Conservation (phyloP, 2,888 invertebrate species). For the Spodoptera littoralis region DNA sequence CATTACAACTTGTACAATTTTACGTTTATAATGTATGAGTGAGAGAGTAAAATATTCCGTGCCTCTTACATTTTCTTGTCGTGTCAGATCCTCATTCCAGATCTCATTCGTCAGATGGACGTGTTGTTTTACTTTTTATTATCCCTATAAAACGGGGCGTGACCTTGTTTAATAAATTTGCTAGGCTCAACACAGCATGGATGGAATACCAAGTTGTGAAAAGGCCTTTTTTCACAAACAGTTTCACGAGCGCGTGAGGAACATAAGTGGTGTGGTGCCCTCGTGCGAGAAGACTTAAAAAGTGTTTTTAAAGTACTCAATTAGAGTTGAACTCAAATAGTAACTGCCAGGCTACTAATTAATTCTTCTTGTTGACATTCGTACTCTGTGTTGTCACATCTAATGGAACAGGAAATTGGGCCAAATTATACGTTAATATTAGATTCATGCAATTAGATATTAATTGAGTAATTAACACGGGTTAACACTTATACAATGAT, state of each 20-base stretch:
- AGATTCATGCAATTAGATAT: too few relatives aligned
- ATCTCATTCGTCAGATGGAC: conserved; percentile 82
- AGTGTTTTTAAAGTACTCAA: neutral
- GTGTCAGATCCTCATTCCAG: conserved; percentile 73
- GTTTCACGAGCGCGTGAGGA: conserved; percentile 10
- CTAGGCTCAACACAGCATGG: conserved; percentile 59
- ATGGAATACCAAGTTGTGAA: conserved; percentile 73
- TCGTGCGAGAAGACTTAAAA: too few relatives aligned
- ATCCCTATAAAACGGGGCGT: conserved; percentile 78
- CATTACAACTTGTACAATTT: conserved; percentile 52
- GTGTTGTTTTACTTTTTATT: conserved; percentile 84
- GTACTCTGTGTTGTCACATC: neutral
- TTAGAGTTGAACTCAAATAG: neutral
- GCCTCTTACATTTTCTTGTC: conserved; percentile 57
- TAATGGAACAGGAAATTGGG: neutral
- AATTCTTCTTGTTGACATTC: conserved; percentile 15
- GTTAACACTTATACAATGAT: too few relatives aligned
- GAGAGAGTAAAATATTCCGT: conserved; percentile 41
- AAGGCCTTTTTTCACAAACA: conserved; percentile 40
- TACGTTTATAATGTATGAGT: conserved; percentile 42
- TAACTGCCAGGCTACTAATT: conserved; percentile 8
- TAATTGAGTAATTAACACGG: too few relatives aligned
- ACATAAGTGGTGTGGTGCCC: neutral
- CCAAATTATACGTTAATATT: neutral
- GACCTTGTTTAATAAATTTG: conserved; percentile 76